phyloP scores from a whole-genome alignment of 2,888 invertebrate species.

The Hanleya hanleyi region DNA sequence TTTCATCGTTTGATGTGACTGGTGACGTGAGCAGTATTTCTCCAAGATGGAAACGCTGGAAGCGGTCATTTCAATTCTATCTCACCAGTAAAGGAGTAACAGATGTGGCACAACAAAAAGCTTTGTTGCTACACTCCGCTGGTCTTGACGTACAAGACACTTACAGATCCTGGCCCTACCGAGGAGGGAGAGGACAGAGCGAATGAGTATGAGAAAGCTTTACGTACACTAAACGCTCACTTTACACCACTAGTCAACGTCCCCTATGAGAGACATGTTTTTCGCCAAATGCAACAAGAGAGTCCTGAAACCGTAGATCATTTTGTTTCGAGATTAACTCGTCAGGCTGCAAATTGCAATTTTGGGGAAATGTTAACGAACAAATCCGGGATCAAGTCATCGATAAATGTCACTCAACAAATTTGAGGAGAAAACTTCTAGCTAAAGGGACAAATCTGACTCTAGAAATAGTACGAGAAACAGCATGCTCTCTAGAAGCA shows the following conservation, averaged over 20 bases:
- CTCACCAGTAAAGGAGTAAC: neutral
- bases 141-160: constrained; percentile 14
- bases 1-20: neutral
- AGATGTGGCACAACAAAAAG: constrained; percentile 5
- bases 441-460: neutral
- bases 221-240: neutral
- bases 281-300: constrained; percentile 6
- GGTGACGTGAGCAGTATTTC: constrained; percentile 2
- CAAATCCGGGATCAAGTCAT: neutral
- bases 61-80: constrained; percentile 9
- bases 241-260: constrained; percentile 8
- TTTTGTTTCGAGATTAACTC: constrained; percentile 5
- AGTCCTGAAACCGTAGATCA: constrained; percentile 4
- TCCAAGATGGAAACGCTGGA: constrained; percentile 10
- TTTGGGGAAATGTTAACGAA: neutral
- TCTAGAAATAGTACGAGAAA: neutral
- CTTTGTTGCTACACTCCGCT: constrained; percentile 11
- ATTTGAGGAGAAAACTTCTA: neutral
- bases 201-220: neutral
- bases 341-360: neutral
- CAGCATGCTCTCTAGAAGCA: neutral
- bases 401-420: neutral
- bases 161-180: constrained; percentile 5
- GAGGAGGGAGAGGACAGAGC: neutral
- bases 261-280: constrained; percentile 17